Conservation (phyloP, 2,797 vertebrate genomes). For the Danio aesculapii region DNA sequence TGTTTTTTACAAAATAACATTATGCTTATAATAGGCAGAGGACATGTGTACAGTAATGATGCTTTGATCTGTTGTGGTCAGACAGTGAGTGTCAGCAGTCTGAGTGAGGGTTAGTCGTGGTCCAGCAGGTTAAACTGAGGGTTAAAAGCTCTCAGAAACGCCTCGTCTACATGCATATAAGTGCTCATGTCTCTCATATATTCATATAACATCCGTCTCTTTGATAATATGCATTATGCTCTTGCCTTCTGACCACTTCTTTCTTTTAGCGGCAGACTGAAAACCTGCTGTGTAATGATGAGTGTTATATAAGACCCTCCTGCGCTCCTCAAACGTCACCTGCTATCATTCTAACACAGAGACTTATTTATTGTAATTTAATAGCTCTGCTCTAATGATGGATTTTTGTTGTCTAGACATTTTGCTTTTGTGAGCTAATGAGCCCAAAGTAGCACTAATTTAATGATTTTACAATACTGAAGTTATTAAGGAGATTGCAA, state of each 20-base stretch:
- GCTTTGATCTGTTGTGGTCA: too few species aligned
- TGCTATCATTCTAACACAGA: background rate
- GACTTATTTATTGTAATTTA: slow-evolving; percentile 12
- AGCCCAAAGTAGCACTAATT: background rate
- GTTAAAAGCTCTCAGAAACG: too few species aligned
- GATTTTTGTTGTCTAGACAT: slow-evolving; percentile 22
- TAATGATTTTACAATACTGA: background rate
- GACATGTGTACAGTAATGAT: too few species aligned
- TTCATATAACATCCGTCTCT: background rate
- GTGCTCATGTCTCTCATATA: too few species aligned
- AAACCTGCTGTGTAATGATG: background rate
- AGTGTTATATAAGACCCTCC: slow-evolving; percentile 1
- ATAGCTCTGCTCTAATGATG: background rate
- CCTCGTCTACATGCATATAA: too few species aligned
- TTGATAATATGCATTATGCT: background rate
- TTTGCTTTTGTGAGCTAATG: slow-evolving; percentile 4
- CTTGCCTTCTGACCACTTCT: background rate
- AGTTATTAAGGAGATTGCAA: background rate
- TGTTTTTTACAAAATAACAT: too few species aligned
- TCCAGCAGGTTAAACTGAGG: too few species aligned
- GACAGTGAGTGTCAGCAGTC: too few species aligned
- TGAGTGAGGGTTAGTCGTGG: too few species aligned
- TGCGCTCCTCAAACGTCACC: background rate
- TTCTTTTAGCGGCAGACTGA: background rate
- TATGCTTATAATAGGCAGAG: too few species aligned